Evolutionary conservation across 2,888 invertebrate genomes (phyloP).

Genomic region (Heliconius aoede): DNA sequence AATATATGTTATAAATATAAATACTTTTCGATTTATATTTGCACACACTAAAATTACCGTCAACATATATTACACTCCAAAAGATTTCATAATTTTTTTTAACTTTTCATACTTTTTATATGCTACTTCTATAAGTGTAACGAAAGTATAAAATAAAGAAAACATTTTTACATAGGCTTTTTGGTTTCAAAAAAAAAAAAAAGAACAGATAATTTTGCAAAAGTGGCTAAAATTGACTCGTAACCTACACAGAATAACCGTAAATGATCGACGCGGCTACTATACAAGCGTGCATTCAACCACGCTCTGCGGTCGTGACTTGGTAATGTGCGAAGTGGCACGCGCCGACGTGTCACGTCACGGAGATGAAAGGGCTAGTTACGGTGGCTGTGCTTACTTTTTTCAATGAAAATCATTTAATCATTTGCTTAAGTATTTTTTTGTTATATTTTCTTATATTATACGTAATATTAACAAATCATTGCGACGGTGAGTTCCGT

Average conservation of each 20-base stretch:
- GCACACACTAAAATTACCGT: not conserved
- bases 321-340: conserved; percentile 61
- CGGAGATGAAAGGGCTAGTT: conserved; percentile 46
- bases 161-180: not conserved
- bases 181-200: conserved; percentile 1
- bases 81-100: not conserved
- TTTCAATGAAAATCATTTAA: conserved; percentile 51
- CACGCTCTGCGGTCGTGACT: conserved; percentile 68
- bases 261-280: conserved; percentile 49
- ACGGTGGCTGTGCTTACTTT: conserved; percentile 61
- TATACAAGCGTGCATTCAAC: conserved; percentile 54
- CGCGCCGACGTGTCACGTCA: conserved; percentile 69
- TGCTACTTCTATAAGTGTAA: too few relatives aligned
- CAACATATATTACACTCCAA: too few relatives aligned
- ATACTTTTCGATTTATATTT: not conserved
- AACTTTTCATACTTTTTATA: too few relatives aligned
- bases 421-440: not conserved
- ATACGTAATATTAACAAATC: too few relatives aligned
- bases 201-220: not conserved
- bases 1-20: not conserved
- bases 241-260: conserved; percentile 47
- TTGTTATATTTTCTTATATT: not conserved
- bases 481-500: too few relatives aligned
- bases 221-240: conserved; percentile 38
- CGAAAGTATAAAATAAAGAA: not conserved